Evolutionary conservation across 2,888 invertebrate genomes (phyloP), one percentile per base, ranked within the genome.

Genomic region (Brenthis hecate): DNA sequence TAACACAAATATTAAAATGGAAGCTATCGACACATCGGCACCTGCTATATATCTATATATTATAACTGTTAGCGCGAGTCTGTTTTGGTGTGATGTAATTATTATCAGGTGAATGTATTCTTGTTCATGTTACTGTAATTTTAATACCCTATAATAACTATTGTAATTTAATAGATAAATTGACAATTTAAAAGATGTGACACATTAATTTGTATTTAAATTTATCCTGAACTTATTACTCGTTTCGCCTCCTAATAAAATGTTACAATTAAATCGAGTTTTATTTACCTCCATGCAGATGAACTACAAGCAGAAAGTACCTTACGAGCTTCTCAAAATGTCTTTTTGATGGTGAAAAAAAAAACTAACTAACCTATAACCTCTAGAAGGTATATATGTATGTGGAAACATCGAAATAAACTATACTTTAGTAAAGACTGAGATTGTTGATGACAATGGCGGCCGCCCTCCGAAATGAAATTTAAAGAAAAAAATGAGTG

Each of bases 171-270:
- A 88, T 91, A 91, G 90, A 84, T 84, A 84, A 87, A 85, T 90
- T 91, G 90, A 90, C 87, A 85, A 88, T 88, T 88, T 85, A 89
- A 83, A 87, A 86, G 85, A 86, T 88, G 80, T 88, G 87, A 86
- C 89, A 87, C 88, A 89, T 91, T 91, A 82, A 87, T 91, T 92
- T 92, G 90, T 92, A 92, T 88, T 87, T 82, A 89, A 76, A 87
- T 85, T 82, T 90, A 91, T 89, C 87, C 91, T 85, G 81, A 91
- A 90, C 87, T 90, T 90, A 90, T 91, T 91, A 91, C 91, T 92
- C 92, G 91, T 92, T 92, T 92, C 90, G 92, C 92, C 92, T 92
- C 91, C 91, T 91, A 92, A 92, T 92, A 92, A 92, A 92, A 92
- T 92, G 92, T 92, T 92, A 89, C 90, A 88, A 91, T 88, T 89